These are phyloP conservation scores for Pollenia angustigena DNA, from an alignment of 2,888 invertebrate genomes.

Conservation along the genomic window DNA sequence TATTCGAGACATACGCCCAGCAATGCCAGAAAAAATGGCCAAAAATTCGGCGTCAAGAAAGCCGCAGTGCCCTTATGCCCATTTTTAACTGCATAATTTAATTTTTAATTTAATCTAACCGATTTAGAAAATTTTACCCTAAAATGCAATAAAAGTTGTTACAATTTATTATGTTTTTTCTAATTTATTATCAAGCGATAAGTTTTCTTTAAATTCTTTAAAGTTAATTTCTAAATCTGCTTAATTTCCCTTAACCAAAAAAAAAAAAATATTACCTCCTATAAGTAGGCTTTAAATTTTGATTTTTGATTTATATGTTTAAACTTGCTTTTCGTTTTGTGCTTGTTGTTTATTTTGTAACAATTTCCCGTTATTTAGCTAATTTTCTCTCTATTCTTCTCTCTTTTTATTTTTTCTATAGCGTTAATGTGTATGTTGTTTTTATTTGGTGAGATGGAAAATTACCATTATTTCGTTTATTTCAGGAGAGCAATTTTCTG, in stretches of 20 bases:
- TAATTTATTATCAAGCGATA: too few species aligned
- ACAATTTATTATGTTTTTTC: too few species aligned
- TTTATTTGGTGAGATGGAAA: neutral
- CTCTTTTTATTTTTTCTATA: neutral
- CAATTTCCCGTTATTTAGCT: constrained; percentile 39
- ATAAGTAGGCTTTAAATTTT: constrained; percentile 49
- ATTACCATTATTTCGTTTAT: neutral
- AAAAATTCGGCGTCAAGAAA: too few species aligned
- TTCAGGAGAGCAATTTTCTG: neutral
- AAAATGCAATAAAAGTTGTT: too few species aligned
- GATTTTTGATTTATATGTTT: neutral
- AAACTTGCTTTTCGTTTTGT: neutral
- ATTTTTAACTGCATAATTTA: too few species aligned
- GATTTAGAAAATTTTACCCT: too few species aligned
- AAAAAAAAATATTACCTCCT: neutral
- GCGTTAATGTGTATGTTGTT: neutral
- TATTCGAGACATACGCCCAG: too few species aligned
- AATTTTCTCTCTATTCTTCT: neutral
- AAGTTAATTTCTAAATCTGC: neutral
- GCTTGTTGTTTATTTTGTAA: neutral
- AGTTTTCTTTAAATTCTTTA: too few species aligned
- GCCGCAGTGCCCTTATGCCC: too few species aligned
- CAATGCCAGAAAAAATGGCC: too few species aligned
- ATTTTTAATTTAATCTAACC: too few species aligned
- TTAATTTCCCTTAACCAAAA: neutral